Evolutionary conservation across 2,888 invertebrate genomes (phyloP).

Genomic region (Oscheius sp.): DNA sequence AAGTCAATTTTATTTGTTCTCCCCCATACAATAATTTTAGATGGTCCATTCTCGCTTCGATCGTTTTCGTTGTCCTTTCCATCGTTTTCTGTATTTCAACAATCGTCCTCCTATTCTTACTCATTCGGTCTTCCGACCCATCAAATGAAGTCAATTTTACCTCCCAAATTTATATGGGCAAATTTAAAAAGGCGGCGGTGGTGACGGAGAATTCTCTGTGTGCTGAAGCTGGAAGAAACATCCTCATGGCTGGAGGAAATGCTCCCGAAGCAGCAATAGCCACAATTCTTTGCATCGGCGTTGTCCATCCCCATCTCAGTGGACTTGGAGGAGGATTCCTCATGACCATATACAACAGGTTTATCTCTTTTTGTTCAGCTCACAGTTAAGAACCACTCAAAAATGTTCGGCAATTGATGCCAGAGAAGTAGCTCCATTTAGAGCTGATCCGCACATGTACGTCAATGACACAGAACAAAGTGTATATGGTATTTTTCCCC

Average conservation of each 20-base stretch:
- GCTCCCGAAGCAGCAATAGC: slow-evolving; percentile 40
- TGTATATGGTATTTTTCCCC: background rate
- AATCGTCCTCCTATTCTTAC: slow-evolving; percentile 29
- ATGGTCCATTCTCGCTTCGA: slow-evolving; percentile 35
- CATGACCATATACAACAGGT: slow-evolving; percentile 42
- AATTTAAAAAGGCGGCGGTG: slow-evolving; percentile 52
- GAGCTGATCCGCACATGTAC: slow-evolving; percentile 73
- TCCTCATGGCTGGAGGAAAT: slow-evolving; percentile 40
- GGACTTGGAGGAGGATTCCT: slow-evolving; percentile 44
- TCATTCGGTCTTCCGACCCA: background rate
- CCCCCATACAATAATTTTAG: too few relatives aligned
- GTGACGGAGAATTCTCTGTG: slow-evolving; percentile 69
- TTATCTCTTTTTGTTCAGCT: background rate
- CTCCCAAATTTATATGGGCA: slow-evolving; percentile 6
- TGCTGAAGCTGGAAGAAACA: slow-evolving; percentile 42
- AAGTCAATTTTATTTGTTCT: background rate
- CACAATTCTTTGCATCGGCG: slow-evolving; percentile 42
- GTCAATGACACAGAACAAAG: slow-evolving; percentile 23
- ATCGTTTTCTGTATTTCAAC: slow-evolving; percentile 38
- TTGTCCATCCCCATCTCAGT: slow-evolving; percentile 41
- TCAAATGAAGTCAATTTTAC: background rate
- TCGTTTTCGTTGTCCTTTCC: slow-evolving; percentile 21
- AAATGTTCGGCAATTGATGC: slow-evolving; percentile 70
- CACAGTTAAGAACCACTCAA: too few relatives aligned
- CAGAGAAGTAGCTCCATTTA: slow-evolving; percentile 73